Conservation (phyloP, 2,113 vertebrate genomes). For the Sinocyclocheilus anophthalmus region DNA sequence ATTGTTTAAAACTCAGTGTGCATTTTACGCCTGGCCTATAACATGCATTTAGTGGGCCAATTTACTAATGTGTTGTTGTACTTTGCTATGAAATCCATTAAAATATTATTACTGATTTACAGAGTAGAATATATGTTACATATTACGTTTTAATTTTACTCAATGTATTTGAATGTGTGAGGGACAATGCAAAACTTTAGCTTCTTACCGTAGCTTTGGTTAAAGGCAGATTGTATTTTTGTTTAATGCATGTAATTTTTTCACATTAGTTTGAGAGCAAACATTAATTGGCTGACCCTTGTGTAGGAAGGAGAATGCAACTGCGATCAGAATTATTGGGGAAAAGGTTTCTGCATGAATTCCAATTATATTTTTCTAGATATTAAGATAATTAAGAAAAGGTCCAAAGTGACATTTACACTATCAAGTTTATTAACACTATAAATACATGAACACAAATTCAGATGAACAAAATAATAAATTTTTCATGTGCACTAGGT, state of each 20-base stretch:
- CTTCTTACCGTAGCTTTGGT: neutral
- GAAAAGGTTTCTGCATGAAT: neutral
- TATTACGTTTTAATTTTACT: too few relatives aligned
- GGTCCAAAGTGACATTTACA: neutral
- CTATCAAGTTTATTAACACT: neutral
- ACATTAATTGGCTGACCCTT: neutral
- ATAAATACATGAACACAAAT: neutral
- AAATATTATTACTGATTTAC: too few relatives aligned
- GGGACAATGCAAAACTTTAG: neutral
- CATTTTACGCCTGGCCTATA: too few relatives aligned
- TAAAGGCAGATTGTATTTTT: neutral
- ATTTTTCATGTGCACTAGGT: neutral
- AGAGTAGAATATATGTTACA: too few relatives aligned
- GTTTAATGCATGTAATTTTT: neutral
- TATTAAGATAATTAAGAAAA: neutral
- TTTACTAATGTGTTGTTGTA: too few relatives aligned
- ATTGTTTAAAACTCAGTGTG: too few relatives aligned
- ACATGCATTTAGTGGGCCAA: too few relatives aligned
- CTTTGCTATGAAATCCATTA: too few relatives aligned
- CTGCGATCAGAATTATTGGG: neutral
- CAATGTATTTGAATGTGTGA: too few relatives aligned
- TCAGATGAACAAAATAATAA: neutral
- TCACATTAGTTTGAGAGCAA: neutral
- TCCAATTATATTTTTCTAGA: too few relatives aligned
- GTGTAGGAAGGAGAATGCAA: neutral